Evolutionary conservation across 2,113 vertebrate genomes (phyloP).

Genomic region (Trematomus loennbergii): DNA sequence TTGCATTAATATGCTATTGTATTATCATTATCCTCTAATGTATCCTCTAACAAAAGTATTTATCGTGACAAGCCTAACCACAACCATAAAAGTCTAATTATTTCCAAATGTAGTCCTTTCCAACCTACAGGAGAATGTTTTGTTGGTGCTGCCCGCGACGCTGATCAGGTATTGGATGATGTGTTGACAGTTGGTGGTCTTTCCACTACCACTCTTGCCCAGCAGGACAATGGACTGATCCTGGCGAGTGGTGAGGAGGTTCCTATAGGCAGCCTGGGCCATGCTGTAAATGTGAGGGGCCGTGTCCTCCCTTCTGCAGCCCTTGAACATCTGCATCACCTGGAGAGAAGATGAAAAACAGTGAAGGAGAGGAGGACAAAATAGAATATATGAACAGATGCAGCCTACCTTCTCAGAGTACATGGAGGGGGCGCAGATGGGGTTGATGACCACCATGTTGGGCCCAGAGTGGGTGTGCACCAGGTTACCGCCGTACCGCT

Average conservation of each 20-base stretch:
- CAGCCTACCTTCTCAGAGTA: slow-evolving; percentile 96
- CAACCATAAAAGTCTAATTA: too few relatives aligned
- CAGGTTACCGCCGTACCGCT: slow-evolving; percentile 93
- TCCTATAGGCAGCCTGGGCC: slow-evolving; percentile 93
- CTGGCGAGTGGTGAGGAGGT: slow-evolving; percentile 94
- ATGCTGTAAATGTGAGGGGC: slow-evolving; percentile 95
- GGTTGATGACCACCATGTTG: slow-evolving; percentile 94
- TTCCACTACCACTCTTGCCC: slow-evolving; percentile 94
- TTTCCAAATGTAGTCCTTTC: background rate
- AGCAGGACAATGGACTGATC: slow-evolving; percentile 94
- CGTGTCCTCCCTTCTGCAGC: slow-evolving; percentile 91
- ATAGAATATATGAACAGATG: slow-evolving; percentile 1
- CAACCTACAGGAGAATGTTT: slow-evolving; percentile 91
- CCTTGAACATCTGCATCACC: slow-evolving; percentile 99
- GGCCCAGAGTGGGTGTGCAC: slow-evolving; percentile 92
- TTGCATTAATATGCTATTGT: too few relatives aligned
- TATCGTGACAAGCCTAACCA: too few relatives aligned
- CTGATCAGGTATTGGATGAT: slow-evolving; percentile 94
- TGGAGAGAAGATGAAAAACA: slow-evolving; percentile 58
- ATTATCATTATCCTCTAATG: too few relatives aligned
- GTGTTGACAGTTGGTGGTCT: slow-evolving; percentile 95
- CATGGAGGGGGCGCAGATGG: slow-evolving; percentile 92
- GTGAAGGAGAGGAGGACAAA: background rate
- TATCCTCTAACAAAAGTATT: too few relatives aligned
- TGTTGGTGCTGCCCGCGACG: slow-evolving; percentile 89